phyloP scores from a whole-genome alignment of 2,888 invertebrate species.

The Netelia melanura region DNA sequence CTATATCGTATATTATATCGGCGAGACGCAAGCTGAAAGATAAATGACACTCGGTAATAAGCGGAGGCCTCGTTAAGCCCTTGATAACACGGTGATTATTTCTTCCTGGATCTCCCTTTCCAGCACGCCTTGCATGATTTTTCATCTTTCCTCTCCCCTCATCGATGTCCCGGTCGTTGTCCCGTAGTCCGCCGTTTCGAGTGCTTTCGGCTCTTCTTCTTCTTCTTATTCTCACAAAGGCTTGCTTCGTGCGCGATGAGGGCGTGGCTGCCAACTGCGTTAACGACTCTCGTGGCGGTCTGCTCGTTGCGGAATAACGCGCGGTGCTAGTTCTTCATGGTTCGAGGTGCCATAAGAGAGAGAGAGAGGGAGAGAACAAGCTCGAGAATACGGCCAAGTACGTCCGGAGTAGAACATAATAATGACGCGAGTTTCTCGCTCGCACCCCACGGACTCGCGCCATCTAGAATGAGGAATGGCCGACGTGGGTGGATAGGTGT shows the following conservation, averaged over 20 bases:
- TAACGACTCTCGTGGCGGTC: constrained; percentile 75
- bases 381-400: constrained; percentile 27
- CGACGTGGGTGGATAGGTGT: constrained; percentile 42
- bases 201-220: constrained; percentile 68
- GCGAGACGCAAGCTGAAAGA: constrained; percentile 57
- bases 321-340: constrained; percentile 35
- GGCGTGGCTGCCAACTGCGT: constrained; percentile 79
- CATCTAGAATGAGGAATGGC: constrained; percentile 67
- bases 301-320: background rate
- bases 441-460: constrained; percentile 38
- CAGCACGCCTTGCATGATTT: constrained; percentile 66
- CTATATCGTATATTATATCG: constrained; percentile 15
- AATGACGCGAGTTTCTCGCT: constrained; percentile 55
- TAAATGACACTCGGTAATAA: constrained; percentile 77
- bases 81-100: constrained; percentile 78
- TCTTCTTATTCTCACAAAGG: constrained; percentile 66
- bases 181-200: constrained; percentile 61
- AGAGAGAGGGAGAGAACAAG: constrained; percentile 2
- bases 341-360: background rate
- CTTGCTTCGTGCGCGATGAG: constrained; percentile 67
- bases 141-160: constrained; percentile 16
- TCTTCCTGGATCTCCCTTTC: constrained; percentile 66
- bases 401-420: constrained; percentile 44
- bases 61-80: constrained; percentile 76
- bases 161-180: constrained; percentile 1